Evolutionary conservation across 2,888 invertebrate species (phyloP).

Genomic region (Leptothorax acervorum): DNA sequence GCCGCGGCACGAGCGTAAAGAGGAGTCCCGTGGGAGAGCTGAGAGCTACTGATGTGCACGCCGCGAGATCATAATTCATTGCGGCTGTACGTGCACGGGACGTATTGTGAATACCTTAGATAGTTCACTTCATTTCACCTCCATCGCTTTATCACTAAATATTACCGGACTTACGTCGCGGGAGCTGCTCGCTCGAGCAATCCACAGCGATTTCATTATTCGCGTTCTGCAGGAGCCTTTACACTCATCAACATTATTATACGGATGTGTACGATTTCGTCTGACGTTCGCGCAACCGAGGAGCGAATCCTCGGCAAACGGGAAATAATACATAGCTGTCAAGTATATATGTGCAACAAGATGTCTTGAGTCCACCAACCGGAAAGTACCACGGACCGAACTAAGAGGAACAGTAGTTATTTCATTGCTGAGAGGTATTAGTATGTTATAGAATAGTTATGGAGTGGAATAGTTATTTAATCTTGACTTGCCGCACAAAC

Average conservation of each 20-base stretch:
- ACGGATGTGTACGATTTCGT: slow-evolving; percentile 10
- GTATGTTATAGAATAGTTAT: neutral
- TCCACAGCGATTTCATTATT: slow-evolving; percentile 69
- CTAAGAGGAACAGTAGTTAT: slow-evolving; percentile 7
- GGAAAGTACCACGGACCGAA: neutral
- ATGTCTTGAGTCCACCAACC: neutral
- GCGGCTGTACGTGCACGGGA: slow-evolving; percentile 20
- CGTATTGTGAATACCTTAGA: slow-evolving; percentile 70
- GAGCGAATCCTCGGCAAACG: slow-evolving; percentile 3
- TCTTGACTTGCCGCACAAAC: neutral
- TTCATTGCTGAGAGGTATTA: neutral
- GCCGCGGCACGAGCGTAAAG: slow-evolving; percentile 7
- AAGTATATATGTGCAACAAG: slow-evolving; percentile 13
- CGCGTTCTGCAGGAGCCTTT: slow-evolving; percentile 54
- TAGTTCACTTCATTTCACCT: slow-evolving; percentile 69
- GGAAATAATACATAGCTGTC: slow-evolving; percentile 35
- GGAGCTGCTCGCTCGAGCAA: slow-evolving; percentile 56
- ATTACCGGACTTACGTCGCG: slow-evolving; percentile 63
- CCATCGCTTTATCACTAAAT: slow-evolving; percentile 70
- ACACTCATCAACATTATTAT: slow-evolving; percentile 51
- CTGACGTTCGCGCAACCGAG: neutral
- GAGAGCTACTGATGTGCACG: slow-evolving; percentile 54
- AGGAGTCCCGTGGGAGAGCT: slow-evolving; percentile 16
- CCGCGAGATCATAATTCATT: slow-evolving; percentile 46
- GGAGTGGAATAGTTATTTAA: neutral